Base-by-base conservation (phyloP, 2,888 invertebrate species). In the Minunthozetes semirufus region DNA sequence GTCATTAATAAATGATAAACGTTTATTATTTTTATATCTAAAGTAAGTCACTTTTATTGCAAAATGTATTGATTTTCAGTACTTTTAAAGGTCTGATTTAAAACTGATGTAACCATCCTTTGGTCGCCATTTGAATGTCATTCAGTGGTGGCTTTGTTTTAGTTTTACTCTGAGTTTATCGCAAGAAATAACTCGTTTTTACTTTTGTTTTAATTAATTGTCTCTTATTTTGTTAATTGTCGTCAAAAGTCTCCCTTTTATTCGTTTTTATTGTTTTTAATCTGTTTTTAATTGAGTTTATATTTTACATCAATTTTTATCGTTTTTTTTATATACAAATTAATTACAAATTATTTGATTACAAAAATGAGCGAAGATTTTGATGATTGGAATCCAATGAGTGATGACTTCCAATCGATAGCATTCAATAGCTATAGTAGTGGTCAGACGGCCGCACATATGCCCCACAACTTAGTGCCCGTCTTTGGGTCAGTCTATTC, bases 321-420 rank as follows among this genome's bases (percentile, higher is more conserved):
- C 6, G 3, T 27, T 59, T 59, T 27, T 38, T 66, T 38, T 38
- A 66, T n/a, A 53, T 53, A 53, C 13, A 53, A 19, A 53, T 53
- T 4, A 53, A 19, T 19, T 53, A 33, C 33, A 33, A 33, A 33
- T 33, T 19, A 53, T n/a, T 53, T 50, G n/a, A 50, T 8, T 50
- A 13, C n/a, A 9, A 66, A 66, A 66, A 66, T 66, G 63, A 66
- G 38, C 33, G 33, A 38, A 17, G 19, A 38, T 38, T 38, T 66
- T 22, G 70, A 70, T 6, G 70, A 70, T 1, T 70, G 70, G 70
- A 46, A 42, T 11, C 70, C 70, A 46, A 70, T 70, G 70, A 17
- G 11, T 17, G 70, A 70, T 13, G 70, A 70, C 70, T 70, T 25
- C 19, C 17, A 48, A 22, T 46, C 46, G 19, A 48, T 70, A 9